Base-by-base conservation (phyloP, 2,113 vertebrate species). In the Clarias gariepinus region DNA sequence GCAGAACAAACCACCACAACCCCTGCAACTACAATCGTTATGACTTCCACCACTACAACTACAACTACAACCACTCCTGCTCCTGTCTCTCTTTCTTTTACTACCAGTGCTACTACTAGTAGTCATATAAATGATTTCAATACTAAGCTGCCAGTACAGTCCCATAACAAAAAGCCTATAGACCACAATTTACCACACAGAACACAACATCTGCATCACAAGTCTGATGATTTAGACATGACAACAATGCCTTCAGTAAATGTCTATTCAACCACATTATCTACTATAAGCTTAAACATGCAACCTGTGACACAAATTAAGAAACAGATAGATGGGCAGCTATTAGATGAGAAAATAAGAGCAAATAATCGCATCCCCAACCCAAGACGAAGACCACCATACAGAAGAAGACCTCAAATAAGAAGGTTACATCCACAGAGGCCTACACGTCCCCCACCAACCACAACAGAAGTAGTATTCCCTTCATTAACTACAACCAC, bases 361-460 rank as follows among this genome's bases (percentile, higher is more conserved):
- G 13, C 74, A 66, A 89, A 87, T 60, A 57, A 89, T 88, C 89
- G 90, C 76, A 81, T 80, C 60, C 74, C 21, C 79, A 36, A 92
- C 81, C 93, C 93, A 71, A 91, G 92, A 78, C 91, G 92, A 84
- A 92, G 92, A 47, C 93, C 88, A 0, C 92, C 92, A 82, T 92
- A 91, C 28, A 93, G 94, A 89, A 91, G 94, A 87, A 94, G 90
- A 88, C 95, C 92, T 47, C 84, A 86, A 52, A 30, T 89, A 71
- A 93, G 91, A 88, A 92, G 90, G 89, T 53, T 90, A 58, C 89
- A 84, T 57, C 92, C 93, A 21, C 33, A 81, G 19, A 91, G 88
- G 13, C 88, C 93, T 69, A 81, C 55, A 21, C 89, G 81, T 53
- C 85, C 88, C 2, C 87, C 87, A 57, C 82, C 84, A 25, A 28